Conservation (phyloP, 2,888 invertebrate genomes). For the Chironomus tentans region DNA sequence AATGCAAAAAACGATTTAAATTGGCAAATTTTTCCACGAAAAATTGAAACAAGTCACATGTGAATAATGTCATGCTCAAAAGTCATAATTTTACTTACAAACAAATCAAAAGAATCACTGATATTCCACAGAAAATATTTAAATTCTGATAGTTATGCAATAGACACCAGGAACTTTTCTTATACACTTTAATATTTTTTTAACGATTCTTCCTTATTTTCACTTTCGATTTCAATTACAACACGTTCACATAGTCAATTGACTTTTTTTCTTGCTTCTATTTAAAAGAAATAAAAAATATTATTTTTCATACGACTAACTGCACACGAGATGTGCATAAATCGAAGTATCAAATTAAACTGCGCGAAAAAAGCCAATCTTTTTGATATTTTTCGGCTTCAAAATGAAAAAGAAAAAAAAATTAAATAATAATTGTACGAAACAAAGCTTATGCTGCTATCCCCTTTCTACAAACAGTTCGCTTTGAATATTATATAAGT, state of each 20-base stretch:
- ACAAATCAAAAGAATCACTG: too few relatives aligned
- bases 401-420: neutral
- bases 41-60: too few relatives aligned
- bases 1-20: too few relatives aligned
- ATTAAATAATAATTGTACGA: conserved; percentile 21
- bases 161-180: too few relatives aligned
- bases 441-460: conserved; percentile 14
- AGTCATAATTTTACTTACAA: too few relatives aligned
- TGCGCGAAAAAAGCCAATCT: conserved; percentile 2
- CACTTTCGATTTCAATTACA: neutral
- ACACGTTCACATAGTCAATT: too few relatives aligned
- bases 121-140: too few relatives aligned
- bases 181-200: neutral
- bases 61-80: too few relatives aligned
- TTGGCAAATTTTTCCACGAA: too few relatives aligned
- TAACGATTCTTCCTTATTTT: neutral
- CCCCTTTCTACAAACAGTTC: conserved; percentile 26
- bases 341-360: conserved; percentile 24
- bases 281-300: neutral
- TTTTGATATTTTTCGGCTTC: conserved; percentile 3
- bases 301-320: neutral
- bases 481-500: conserved; percentile 23
- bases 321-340: neutral
- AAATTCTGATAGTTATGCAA: too few relatives aligned
- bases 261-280: neutral